These are phyloP conservation scores for Dicrostonyx torquatus DNA, from an alignment of 2,797 vertebrate genomes.

Conservation along the genomic window DNA sequence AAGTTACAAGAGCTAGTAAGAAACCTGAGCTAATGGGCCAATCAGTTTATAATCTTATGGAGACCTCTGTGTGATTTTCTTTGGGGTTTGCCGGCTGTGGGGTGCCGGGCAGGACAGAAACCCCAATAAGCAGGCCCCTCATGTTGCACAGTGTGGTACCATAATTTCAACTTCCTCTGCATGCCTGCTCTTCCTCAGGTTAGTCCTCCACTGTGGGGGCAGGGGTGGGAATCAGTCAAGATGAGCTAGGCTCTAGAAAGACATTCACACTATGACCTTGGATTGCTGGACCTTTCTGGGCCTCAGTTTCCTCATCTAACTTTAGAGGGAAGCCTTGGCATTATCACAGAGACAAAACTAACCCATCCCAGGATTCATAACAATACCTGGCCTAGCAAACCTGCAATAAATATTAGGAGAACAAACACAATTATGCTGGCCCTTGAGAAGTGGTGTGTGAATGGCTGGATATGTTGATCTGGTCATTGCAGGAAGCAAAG, in stretches of 20 bases:
- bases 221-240: not conserved
- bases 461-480: not conserved
- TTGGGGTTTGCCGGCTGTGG: too few relatives aligned
- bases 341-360: constrained; percentile 30
- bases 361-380: not conserved
- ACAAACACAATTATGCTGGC: not conserved
- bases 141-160: not conserved
- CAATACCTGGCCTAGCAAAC: not conserved
- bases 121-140: too few relatives aligned
- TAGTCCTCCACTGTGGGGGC: not conserved
- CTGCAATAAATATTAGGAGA: constrained; percentile 6
- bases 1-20: too few relatives aligned
- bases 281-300: not conserved
- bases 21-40: too few relatives aligned
- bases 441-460: not conserved
- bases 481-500: constrained; percentile 5
- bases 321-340: too few relatives aligned
- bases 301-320: not conserved
- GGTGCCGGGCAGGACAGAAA: too few relatives aligned
- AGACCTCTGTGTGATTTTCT: too few relatives aligned
- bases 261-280: not conserved
- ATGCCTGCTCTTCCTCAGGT: not conserved
- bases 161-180: not conserved
- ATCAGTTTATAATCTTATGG: too few relatives aligned
- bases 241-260: not conserved